Evolutionary conservation across 2,113 vertebrate species (phyloP).

Genomic region (Morone chrysops): DNA sequence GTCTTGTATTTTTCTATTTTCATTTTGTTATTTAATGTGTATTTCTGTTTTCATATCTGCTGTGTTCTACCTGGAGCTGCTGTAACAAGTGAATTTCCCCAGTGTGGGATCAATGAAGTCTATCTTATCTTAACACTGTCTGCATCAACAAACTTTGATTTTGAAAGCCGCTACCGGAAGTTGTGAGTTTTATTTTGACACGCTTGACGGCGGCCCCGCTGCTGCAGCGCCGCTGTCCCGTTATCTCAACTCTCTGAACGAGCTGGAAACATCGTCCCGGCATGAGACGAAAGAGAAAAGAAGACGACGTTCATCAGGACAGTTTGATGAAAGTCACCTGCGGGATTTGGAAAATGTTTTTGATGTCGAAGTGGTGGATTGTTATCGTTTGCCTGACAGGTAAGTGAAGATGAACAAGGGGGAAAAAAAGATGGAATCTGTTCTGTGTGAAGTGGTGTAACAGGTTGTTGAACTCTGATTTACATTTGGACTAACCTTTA

Average conservation of each 20-base stretch:
- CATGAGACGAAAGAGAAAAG: conserved; percentile 52
- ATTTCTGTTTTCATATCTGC: too few relatives aligned
- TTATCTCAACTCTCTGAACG: conserved; percentile 29
- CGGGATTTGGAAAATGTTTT: conserved; percentile 50
- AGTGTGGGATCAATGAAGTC: too few relatives aligned
- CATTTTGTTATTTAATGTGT: too few relatives aligned
- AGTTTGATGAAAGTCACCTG: background rate
- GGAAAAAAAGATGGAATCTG: background rate
- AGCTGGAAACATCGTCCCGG: background rate
- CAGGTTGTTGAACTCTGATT: conserved; percentile 52
- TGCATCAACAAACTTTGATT: conserved; percentile 9
- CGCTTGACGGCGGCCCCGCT: conserved; percentile 20
- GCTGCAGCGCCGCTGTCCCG: conserved; percentile 8
- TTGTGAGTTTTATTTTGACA: accelerated
- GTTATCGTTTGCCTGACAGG: conserved; percentile 67
- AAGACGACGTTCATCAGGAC: background rate
- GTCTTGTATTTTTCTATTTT: too few relatives aligned
- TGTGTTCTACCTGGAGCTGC: too few relatives aligned
- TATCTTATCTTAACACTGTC: too few relatives aligned
- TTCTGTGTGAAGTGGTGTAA: background rate
- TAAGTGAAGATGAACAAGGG: conserved; percentile 43
- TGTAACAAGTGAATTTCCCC: too few relatives aligned
- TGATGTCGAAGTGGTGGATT: conserved; percentile 61
- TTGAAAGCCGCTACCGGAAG: background rate
- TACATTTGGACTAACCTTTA: background rate